Base-by-base conservation (phyloP, 2,888 invertebrate genomes). In the Hemaris fuciformis region DNA sequence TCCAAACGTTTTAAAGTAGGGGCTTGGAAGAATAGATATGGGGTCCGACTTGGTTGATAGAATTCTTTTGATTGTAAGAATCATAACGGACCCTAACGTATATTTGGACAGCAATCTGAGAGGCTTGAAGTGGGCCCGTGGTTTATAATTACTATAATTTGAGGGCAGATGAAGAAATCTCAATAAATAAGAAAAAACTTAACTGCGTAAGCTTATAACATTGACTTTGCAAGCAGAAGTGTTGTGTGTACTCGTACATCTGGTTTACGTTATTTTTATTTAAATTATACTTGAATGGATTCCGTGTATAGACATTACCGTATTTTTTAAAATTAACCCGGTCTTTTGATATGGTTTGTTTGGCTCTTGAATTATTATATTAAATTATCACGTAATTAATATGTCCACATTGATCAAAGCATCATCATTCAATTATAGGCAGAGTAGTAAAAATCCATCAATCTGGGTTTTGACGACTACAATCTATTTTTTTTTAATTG, bases 71-170 rank as follows among this genome's bases (percentile, higher is more conserved):
- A 88, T 80, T 85, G 79, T 76, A 79, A 84, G 84, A 78, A 77
- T 79, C 84, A 83, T 89, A 92, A 91, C 91, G 89, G 88, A 87
- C 92, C 91, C 91, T 76, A 92, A 91, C 91, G 92, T 89, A 88
- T 90, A 91, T 91, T 91, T 91, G 91, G 91, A 91, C 90, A 91
- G 87, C 87, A 89, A 90, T 78, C 88, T 79, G 89, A 90, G 91
- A 90, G 89, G 81, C 84, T 77, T 91, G 79, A 83, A 92, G 91
- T 90, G 87, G 84, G 82, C 85, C 85, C 84, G 75, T 78, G 82
- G 85, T 85, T 90, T 88, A 85, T 91, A 92, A 92, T 91, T 91
- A 90, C 91, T 84, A 89, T 92, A 90, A 92, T 91, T 91, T 89
- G 75, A 66, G 66, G 77, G 85, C 85, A 89, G 89, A 91, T 88